Evolutionary conservation across 2,888 invertebrate genomes (phyloP), one percentile per base, ranked within the genome.

Genomic region (Drosophila recens): DNA sequence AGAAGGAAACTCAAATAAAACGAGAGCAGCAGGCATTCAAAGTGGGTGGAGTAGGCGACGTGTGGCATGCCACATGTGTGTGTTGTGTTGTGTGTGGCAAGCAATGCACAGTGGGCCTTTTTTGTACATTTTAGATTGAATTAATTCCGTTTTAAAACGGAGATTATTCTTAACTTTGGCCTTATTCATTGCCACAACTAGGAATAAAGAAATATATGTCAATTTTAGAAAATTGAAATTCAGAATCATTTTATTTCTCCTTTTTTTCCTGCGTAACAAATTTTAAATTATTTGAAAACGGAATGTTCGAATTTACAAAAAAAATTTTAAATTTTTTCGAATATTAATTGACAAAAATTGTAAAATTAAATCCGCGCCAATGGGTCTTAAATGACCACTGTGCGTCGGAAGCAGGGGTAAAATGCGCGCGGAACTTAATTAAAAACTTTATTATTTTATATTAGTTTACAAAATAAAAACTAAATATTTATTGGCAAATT

Each of bases 391-490:
- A n/a, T 6, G n/a, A 38, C 38, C 38, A 38, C 38, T 38, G 38
- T 52, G 34, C 27, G 9, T 15, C 15, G 27, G 2, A 23, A 23
- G 56, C 68, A 52, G 69, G 67, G 79, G 69, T 61, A 56, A 71
- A 67, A 78, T 75, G 87, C 80, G 63, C 80, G 72, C 80, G 80
- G 0, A 30, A 30, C 30, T 30, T 9, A 9, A 33, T 9, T 1
- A 9, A 33, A 33, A 33, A 33, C 9, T 9, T 33, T 9, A 9
- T 2, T 10, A 33, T 36, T 36, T 5, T n/a, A 38, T 6, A 38
- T 38, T 6, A 5, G n/a, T 36, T 36, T 38, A 5, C 2, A 5
- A n/a, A 38, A 38, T 38, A n/a, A n/a, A n/a, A 1, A 8, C n/a
- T 2, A n/a, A 5, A 38, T 1, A n/a, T n/a, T n/a, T 38, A 0